These are phyloP conservation scores for Drosophila cardini DNA, from an alignment of 1,140 invertebrate species.

Conservation along the genomic window DNA sequence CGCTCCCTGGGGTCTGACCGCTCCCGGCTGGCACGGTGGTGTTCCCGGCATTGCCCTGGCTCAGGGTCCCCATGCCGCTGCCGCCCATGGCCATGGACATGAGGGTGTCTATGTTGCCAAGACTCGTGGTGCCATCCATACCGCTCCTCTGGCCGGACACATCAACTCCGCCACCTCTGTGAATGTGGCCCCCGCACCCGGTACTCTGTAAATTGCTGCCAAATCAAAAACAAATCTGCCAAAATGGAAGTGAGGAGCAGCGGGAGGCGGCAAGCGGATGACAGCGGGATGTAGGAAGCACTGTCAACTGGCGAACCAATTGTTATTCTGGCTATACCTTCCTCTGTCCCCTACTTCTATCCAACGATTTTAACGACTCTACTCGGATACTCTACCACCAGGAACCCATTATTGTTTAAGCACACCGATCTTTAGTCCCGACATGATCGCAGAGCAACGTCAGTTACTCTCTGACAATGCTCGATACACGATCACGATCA, in stretches of 20 bases:
- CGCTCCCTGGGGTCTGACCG: slow-evolving; percentile 69
- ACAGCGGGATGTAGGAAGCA: background rate
- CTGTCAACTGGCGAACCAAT: slow-evolving; percentile 22
- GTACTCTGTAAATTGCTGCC: slow-evolving; percentile 78
- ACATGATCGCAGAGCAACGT: slow-evolving; percentile 18
- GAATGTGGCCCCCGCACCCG: slow-evolving; percentile 86
- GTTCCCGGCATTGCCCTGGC: slow-evolving; percentile 76
- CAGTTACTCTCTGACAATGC: background rate
- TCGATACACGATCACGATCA: slow-evolving; percentile 14
- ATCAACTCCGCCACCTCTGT: slow-evolving; percentile 80
- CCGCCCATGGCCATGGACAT: slow-evolving; percentile 61
- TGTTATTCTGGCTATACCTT: slow-evolving; percentile 31
- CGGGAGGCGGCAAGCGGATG: slow-evolving; percentile 4
- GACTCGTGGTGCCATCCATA: slow-evolving; percentile 85
- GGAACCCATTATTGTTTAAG: slow-evolving; percentile 63
- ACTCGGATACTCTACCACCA: slow-evolving; percentile 62
- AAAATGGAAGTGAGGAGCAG: slow-evolving; percentile 54
- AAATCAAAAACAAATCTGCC: slow-evolving; percentile 47
- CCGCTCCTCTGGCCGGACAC: slow-evolving; percentile 85
- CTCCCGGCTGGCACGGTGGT: slow-evolving; percentile 64
- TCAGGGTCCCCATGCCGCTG: slow-evolving; percentile 72
- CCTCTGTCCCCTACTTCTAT: slow-evolving; percentile 57
- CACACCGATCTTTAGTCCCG: slow-evolving; percentile 78
- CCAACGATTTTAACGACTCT: slow-evolving; percentile 61
- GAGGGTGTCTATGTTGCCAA: slow-evolving; percentile 85